Percentiles rank a stretch among this genome's conserved stretches.
Conservation (phyloP, 2,888 invertebrate genomes). For the Entomobrya proxima region DNA sequence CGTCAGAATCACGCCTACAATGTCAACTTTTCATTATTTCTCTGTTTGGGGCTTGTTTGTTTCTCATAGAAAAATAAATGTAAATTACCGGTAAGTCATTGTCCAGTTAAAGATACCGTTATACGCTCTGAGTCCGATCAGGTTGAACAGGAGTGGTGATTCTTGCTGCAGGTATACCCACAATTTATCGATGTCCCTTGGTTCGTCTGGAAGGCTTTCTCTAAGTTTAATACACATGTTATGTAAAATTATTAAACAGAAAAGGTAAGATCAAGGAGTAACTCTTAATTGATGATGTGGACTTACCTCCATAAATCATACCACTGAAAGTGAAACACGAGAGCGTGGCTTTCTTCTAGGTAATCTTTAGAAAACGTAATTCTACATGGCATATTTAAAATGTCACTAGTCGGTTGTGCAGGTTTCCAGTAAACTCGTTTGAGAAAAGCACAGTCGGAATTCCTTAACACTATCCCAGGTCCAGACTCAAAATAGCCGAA, state of each 20-base stretch:
- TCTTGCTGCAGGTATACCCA: conserved; percentile 54
- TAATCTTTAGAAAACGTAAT: conserved; percentile 33
- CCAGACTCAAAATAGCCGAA: too few relatives aligned
- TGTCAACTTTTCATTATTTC: too few relatives aligned
- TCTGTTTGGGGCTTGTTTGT: too few relatives aligned
- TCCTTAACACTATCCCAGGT: too few relatives aligned
- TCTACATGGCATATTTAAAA: conserved; percentile 20
- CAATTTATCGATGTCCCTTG: too few relatives aligned
- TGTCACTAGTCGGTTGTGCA: too few relatives aligned
- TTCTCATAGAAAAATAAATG: not conserved
- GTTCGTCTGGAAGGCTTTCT: too few relatives aligned
- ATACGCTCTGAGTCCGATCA: conserved; percentile 33
- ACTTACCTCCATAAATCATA: conserved; percentile 46
- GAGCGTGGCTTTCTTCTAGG: conserved; percentile 16
- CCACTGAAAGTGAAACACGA: conserved; percentile 43
- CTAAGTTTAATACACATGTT: not conserved
- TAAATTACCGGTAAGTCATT: conserved; percentile 52
- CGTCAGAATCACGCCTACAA: conserved; percentile 56
- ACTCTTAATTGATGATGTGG: too few relatives aligned
- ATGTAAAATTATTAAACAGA: too few relatives aligned
- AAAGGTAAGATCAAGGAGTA: too few relatives aligned
- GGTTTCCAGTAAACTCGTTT: too few relatives aligned
- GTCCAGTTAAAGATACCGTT: conserved; percentile 48
- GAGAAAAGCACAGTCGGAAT: too few relatives aligned
- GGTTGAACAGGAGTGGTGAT: conserved; percentile 28